Conservation (phyloP, 1,140 invertebrate species). For the Arctopsyche grandis region DNA sequence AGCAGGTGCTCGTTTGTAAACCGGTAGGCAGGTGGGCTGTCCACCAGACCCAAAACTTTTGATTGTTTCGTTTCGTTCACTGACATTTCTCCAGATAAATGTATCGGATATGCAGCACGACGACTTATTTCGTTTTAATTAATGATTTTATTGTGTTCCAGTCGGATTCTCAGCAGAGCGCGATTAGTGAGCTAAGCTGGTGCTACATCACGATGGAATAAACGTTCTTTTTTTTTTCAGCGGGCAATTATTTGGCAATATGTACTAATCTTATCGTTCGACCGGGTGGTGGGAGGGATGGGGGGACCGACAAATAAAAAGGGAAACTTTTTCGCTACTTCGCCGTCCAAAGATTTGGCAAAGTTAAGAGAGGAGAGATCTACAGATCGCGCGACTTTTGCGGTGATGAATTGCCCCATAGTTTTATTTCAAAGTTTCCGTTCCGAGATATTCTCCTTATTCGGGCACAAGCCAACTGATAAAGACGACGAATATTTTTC, state of each 20-base stretch:
- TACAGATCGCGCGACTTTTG: slow-evolving; percentile 22
- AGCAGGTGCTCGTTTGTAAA: too few relatives aligned
- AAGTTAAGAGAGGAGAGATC: slow-evolving; percentile 11
- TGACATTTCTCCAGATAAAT: too few relatives aligned
- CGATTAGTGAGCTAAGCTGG: neutral
- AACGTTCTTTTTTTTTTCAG: neutral
- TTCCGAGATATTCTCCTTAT: slow-evolving; percentile 19
- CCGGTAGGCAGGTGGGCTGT: too few relatives aligned
- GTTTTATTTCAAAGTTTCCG: slow-evolving; percentile 29
- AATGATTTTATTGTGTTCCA: too few relatives aligned
- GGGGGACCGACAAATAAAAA: too few relatives aligned
- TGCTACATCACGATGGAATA: neutral
- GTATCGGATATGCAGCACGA: too few relatives aligned
- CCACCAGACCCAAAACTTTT: too few relatives aligned
- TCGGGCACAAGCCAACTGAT: neutral
- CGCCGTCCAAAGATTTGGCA: neutral
- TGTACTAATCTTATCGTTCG: slow-evolving; percentile 30
- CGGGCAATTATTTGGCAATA: slow-evolving; percentile 21
- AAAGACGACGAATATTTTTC: slow-evolving; percentile 5
- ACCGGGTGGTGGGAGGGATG: neutral
- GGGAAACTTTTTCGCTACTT: slow-evolving; percentile 18
- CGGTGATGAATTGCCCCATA: slow-evolving; percentile 33
- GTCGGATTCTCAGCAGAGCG: too few relatives aligned
- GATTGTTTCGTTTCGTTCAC: too few relatives aligned
- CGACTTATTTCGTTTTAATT: too few relatives aligned